A percentile compares a stretch with the other conserved stretches of the same genome.
phyloP scores from a whole-genome alignment of 2,888 invertebrate species.

The Apamea monoglypha region DNA sequence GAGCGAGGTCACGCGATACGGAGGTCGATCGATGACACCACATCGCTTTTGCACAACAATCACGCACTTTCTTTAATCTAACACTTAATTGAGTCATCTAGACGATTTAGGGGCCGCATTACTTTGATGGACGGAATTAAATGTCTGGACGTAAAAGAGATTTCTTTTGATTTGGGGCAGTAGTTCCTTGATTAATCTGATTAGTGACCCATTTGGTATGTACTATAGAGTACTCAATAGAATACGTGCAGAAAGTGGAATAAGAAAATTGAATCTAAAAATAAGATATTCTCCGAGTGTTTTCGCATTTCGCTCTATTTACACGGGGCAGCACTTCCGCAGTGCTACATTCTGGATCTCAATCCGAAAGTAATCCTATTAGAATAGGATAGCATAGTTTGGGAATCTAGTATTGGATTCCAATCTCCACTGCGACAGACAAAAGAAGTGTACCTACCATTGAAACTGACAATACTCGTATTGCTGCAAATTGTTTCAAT shows the following conservation, averaged over 20 bases:
- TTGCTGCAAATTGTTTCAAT: background rate
- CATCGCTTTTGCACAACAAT: conserved; percentile 61
- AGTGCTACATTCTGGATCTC: conserved; percentile 36
- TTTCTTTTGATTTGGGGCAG: conserved; percentile 45
- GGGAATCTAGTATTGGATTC: conserved; percentile 27
- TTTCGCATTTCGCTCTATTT: conserved; percentile 32
- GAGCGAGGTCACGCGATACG: conserved; percentile 61
- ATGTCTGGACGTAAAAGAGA: conserved; percentile 44
- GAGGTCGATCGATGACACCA: conserved; percentile 68
- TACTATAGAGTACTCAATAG: conserved; percentile 4
- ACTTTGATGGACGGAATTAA: conserved; percentile 52
- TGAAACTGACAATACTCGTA: background rate
- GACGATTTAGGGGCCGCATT: conserved; percentile 53
- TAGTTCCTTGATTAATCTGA: conserved; percentile 29
- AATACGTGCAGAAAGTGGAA: conserved; percentile 19
- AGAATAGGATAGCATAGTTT: conserved; percentile 16
- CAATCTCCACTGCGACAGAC: conserved; percentile 17
- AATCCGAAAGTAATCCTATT: conserved; percentile 49
- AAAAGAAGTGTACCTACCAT: background rate
- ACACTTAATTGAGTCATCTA: conserved; percentile 61
- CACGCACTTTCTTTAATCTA: conserved; percentile 68
- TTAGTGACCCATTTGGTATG: conserved; percentile 26
- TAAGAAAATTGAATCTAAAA: conserved; percentile 21
- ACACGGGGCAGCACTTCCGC: conserved; percentile 30
- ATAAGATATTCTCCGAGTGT: conserved; percentile 22